Conservation (phyloP, 2,888 invertebrate genomes). For the Norana najaformis region DNA sequence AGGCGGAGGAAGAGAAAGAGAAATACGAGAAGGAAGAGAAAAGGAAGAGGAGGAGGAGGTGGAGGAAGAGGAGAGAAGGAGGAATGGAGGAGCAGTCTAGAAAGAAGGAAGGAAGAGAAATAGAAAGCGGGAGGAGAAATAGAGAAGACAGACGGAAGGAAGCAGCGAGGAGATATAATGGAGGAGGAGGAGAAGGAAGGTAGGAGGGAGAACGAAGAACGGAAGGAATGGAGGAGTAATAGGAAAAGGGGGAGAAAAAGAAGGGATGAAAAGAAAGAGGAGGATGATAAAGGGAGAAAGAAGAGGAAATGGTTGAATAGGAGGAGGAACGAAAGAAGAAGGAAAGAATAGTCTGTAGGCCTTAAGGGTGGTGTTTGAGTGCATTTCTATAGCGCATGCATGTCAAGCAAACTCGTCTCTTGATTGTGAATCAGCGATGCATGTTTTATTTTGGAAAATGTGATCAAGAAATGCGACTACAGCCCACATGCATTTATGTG, state of each 20-base stretch:
- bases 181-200: not conserved
- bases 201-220: not conserved
- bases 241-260: too few relatives aligned
- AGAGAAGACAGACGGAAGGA: not conserved
- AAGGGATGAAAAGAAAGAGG: too few relatives aligned
- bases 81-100: too few relatives aligned
- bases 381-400: not conserved
- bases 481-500: too few relatives aligned
- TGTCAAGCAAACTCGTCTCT: not conserved
- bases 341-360: not conserved
- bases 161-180: not conserved
- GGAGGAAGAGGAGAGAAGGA: too few relatives aligned
- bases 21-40: not conserved
- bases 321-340: not conserved
- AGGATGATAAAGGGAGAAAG: not conserved
- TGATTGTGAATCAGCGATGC: not conserved
- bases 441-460: too few relatives aligned
- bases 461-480: too few relatives aligned
- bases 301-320: not conserved
- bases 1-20: not conserved
- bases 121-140: not conserved
- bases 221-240: too few relatives aligned
- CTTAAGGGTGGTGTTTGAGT: not conserved
- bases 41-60: not conserved
- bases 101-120: not conserved